These are phyloP conservation scores for Tenthredo amoena DNA, from an alignment of 2,888 invertebrate genomes.

Conservation along the genomic window DNA sequence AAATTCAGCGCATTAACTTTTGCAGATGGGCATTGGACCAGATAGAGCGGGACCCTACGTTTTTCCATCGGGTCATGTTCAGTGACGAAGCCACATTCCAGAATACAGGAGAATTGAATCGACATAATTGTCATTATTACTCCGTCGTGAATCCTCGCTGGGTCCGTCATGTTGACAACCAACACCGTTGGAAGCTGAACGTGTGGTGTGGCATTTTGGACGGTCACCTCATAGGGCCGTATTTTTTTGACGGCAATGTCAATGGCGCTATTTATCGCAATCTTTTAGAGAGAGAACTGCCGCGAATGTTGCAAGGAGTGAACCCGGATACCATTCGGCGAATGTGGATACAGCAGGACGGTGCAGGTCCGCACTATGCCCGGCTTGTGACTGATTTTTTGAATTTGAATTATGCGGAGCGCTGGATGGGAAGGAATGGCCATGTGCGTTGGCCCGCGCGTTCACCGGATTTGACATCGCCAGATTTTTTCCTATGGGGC, in stretches of 20 bases:
- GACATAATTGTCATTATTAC: constrained; percentile 66
- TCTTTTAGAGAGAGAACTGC: constrained; percentile 50
- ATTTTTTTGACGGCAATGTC: constrained; percentile 58
- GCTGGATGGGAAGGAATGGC: constrained; percentile 54
- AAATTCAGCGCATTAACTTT: constrained; percentile 44
- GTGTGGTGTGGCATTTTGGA: constrained; percentile 61
- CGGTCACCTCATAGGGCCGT: constrained; percentile 55
- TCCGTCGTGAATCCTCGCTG: constrained; percentile 64
- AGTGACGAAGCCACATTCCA: constrained; percentile 65
- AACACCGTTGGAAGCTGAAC: constrained; percentile 63
- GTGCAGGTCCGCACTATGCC: constrained; percentile 44
- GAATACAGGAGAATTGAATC: constrained; percentile 61
- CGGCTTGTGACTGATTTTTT: constrained; percentile 45
- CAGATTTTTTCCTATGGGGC: neutral
- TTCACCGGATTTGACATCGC: constrained; percentile 52
- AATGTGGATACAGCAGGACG: constrained; percentile 52
- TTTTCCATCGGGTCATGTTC: constrained; percentile 60
- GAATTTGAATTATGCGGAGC: constrained; percentile 11
- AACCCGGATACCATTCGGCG: constrained; percentile 60
- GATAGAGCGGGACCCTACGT: constrained; percentile 52
- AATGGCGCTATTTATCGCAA: constrained; percentile 55
- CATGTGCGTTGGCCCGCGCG: constrained; percentile 50
- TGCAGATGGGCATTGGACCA: constrained; percentile 53
- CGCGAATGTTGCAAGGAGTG: constrained; percentile 55
- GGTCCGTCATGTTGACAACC: constrained; percentile 59